Evolutionary conservation across 2,888 invertebrate genomes (phyloP).

Genomic region (Synergus japonicus): DNA sequence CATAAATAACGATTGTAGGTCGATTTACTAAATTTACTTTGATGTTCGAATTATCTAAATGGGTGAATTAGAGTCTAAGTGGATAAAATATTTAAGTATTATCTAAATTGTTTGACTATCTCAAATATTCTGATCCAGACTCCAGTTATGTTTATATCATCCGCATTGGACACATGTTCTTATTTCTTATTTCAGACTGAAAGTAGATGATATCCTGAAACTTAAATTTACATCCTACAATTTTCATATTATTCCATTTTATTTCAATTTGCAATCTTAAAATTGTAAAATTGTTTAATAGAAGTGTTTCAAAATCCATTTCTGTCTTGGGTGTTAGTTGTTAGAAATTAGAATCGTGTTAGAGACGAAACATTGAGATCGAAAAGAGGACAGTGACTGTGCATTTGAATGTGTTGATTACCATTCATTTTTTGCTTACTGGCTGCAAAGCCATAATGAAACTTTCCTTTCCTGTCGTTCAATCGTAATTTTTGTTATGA

Average conservation of each 20-base stretch:
- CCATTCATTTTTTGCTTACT: conserved; percentile 30
- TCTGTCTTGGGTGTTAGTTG: neutral
- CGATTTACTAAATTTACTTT: neutral
- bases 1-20: neutral
- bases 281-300: neutral
- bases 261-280: no score
- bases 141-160: neutral
- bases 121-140: neutral
- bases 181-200: neutral
- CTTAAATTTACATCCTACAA: neutral
- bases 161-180: neutral
- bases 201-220: neutral
- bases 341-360: neutral
- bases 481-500: conserved; percentile 35
- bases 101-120: conserved; percentile 15
- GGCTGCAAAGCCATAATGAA: conserved; percentile 36
- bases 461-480: conserved; percentile 37
- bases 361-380: conserved; percentile 8
- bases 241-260: no score
- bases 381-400: conserved; percentile 32
- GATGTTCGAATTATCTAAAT: conserved; percentile 21
- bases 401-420: conserved; percentile 37
- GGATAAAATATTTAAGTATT: conserved; percentile 6
- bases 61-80: conserved; percentile 26
- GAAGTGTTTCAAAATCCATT: neutral